These are phyloP conservation scores for Clarias macrocephalus DNA, from an alignment of 2,113 vertebrate species.

Conservation along the genomic window DNA sequence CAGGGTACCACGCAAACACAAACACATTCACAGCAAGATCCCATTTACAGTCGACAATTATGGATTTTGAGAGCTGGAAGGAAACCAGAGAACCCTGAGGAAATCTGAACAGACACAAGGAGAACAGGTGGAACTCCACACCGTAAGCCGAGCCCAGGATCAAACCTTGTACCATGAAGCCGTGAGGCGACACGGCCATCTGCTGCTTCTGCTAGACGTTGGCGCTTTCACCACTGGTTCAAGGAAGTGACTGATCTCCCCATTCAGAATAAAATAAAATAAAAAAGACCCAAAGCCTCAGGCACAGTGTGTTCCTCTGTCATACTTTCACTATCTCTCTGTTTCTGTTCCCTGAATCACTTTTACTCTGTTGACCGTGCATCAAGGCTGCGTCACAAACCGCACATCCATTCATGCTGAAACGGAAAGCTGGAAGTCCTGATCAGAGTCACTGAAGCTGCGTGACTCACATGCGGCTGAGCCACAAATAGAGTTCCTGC, in stretches of 20 bases:
- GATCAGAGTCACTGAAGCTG: conserved; percentile 33
- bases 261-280: conserved; percentile 23
- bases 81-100: background rate
- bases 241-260: conserved; percentile 67
- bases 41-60: background rate
- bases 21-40: background rate
- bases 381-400: conserved; percentile 50
- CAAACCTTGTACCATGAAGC: background rate
- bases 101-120: background rate
- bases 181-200: background rate
- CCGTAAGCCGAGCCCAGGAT: background rate
- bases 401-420: conserved; percentile 64
- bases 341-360: conserved; percentile 63
- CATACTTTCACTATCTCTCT: conserved; percentile 60
- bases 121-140: background rate
- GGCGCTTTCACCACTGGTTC: conserved; percentile 22
- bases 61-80: background rate
- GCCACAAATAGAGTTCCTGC: conserved; percentile 22
- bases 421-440: conserved; percentile 46
- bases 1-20: background rate
- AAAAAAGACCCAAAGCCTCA: conserved; percentile 32
- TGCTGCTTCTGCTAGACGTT: too few species aligned
- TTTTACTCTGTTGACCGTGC: conserved; percentile 62
- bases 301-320: conserved; percentile 63
- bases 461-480: conserved; percentile 34